Evolutionary conservation across 2,888 invertebrate species (phyloP).

Genomic region (Drosophila nigricruria): DNA sequence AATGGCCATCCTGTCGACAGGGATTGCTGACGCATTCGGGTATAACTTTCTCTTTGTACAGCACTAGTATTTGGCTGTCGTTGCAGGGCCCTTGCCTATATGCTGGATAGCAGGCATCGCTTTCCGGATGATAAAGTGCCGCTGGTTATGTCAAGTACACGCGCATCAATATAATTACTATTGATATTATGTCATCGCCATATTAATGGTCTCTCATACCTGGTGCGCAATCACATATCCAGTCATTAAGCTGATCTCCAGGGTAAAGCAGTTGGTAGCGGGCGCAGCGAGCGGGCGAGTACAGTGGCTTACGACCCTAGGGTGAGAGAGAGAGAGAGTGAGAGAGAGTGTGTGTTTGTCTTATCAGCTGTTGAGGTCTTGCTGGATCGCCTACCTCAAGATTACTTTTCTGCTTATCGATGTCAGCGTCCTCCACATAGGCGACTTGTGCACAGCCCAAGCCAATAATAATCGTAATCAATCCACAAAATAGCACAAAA

Average conservation of each 20-base stretch:
- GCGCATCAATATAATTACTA: conserved; percentile 1
- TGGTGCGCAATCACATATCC: conserved; percentile 87
- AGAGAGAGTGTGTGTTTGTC: not conserved
- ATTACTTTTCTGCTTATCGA: conserved; percentile 80
- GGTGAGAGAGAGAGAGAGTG: conserved; percentile 1
- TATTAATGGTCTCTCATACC: conserved; percentile 56
- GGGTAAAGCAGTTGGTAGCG: conserved; percentile 89
- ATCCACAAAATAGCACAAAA: conserved; percentile 26
- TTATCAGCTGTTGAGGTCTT: conserved; percentile 43
- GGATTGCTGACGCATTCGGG: conserved; percentile 88
- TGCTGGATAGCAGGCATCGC: conserved; percentile 88
- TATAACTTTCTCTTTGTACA: conserved; percentile 86
- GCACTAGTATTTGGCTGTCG: conserved; percentile 86
- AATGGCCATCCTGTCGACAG: conserved; percentile 87
- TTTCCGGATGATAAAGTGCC: conserved; percentile 87
- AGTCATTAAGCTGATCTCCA: conserved; percentile 88
- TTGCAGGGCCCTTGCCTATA: conserved; percentile 89
- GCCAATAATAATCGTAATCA: conserved; percentile 37
- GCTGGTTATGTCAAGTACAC: conserved; percentile 48
- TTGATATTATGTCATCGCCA: conserved; percentile 61
- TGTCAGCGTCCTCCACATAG: conserved; percentile 73
- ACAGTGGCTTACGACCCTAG: conserved; percentile 86
- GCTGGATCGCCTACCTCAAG: conserved; percentile 68
- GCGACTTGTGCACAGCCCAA: conserved; percentile 64
- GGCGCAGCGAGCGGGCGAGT: conserved; percentile 87